Evolutionary conservation across 2,888 invertebrate genomes (phyloP).

Genomic region (Syrphus vitripennis): DNA sequence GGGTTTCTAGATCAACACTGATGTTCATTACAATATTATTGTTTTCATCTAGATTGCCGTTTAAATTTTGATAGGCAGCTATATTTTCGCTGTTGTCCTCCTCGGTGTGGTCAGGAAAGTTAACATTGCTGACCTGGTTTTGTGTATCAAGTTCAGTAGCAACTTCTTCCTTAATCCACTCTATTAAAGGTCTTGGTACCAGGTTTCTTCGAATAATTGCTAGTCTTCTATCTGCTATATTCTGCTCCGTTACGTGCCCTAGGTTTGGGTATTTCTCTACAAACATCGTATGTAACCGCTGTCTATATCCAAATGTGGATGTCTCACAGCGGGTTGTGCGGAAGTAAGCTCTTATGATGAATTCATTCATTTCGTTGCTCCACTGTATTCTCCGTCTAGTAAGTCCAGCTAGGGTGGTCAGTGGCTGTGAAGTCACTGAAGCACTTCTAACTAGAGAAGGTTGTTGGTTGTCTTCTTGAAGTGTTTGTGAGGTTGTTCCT

Average conservation of each 20-base stretch:
- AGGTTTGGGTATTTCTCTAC: not conserved
- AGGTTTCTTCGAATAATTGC: not conserved
- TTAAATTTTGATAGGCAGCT: not conserved
- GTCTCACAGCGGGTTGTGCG: too few species aligned
- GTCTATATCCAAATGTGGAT: not conserved
- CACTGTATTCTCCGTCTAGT: not conserved
- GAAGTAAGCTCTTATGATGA: not conserved
- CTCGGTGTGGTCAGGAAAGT: not conserved
- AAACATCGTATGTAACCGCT: not conserved
- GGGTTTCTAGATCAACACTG: not conserved
- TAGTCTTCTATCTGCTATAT: not conserved
- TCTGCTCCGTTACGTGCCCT: not conserved
- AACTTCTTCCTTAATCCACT: not conserved
- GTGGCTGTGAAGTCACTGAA: too few species aligned
- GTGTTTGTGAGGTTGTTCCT: too few species aligned
- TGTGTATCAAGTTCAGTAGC: not conserved
- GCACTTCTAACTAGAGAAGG: too few species aligned
- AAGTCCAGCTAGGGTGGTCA: not conserved
- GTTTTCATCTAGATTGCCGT: not conserved
- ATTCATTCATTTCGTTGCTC: not conserved
- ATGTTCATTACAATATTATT: not conserved
- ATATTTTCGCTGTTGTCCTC: not conserved
- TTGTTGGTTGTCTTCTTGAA: too few species aligned
- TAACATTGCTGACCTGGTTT: too few species aligned
- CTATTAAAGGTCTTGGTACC: not conserved